These are phyloP conservation scores for Esox masquinongy DNA, from an alignment of 2,797 vertebrate species.

Conservation along the genomic window DNA sequence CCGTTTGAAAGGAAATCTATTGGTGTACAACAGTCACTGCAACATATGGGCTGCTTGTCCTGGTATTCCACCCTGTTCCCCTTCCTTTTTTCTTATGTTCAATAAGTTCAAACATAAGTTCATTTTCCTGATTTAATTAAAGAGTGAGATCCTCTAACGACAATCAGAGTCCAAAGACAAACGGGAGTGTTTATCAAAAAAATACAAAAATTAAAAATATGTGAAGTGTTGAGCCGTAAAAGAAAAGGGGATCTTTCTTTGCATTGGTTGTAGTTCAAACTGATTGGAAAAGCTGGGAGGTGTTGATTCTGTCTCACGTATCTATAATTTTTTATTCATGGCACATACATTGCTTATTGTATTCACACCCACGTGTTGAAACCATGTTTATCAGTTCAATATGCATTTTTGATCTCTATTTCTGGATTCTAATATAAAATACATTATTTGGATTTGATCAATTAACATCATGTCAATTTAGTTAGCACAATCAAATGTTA, in stretches of 20 bases:
- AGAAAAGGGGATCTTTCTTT: constrained; percentile 11
- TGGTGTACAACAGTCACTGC: background rate
- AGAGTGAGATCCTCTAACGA: constrained; percentile 27
- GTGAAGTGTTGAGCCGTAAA: constrained; percentile 21
- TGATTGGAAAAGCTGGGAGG: constrained; percentile 34
- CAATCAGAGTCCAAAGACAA: constrained; percentile 9
- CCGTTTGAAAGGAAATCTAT: constrained; percentile 8
- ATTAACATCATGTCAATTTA: constrained; percentile 22
- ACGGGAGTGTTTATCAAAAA: background rate
- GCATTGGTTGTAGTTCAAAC: constrained; percentile 10
- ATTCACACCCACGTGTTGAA: background rate
- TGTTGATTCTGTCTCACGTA: background rate
- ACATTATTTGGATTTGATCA: constrained; percentile 24
- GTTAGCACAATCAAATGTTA: constrained; percentile 16
- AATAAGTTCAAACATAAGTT: constrained; percentile 38
- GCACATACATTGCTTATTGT: background rate
- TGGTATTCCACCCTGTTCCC: constrained; percentile 28
- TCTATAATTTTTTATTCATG: background rate
- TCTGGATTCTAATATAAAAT: background rate
- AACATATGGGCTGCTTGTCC: constrained; percentile 20
- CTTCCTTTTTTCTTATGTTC: constrained; percentile 33
- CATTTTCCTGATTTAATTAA: constrained; percentile 30
- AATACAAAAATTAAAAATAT: background rate
- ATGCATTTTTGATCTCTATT: background rate
- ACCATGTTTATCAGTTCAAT: background rate